Base-by-base conservation (phyloP, 2,113 vertebrate species). In the Burhinus bistriatus region DNA sequence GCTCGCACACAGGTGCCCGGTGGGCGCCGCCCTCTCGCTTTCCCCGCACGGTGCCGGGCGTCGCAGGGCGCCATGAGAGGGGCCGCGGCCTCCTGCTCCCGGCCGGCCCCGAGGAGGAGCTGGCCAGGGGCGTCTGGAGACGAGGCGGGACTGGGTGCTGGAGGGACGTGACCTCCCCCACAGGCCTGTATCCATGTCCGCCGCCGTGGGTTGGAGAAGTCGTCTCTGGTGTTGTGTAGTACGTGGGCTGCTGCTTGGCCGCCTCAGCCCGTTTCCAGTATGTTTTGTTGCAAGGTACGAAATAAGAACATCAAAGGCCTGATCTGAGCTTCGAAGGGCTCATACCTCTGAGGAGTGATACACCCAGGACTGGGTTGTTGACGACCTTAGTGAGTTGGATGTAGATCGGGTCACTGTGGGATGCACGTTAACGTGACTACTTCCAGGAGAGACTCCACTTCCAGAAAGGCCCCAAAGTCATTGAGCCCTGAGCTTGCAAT, bases 161-260 rank as follows among this genome's bases (percentile, higher is more conserved):
- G 6, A 9, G 44, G 23, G 32, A 9, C 20, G 1, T 5, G 34
- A 9, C 57, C 38, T 47, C 16, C 44, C 2, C 1, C 30, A 36
- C 29, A 17, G 62, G 55, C 26, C 40, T 2, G 4, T 7, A 3
- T 1, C 40, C 6, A 0, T 5, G 21, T 15, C 18, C 0, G 2
- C 45, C 22, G 9, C 0, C 6, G 62, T 0, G 9, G 15, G 5
- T 1, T 9, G 30, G 7, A 36, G 58, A 47, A 10, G 58, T 7
- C 3, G 1, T 7, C 32, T 44, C 23, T 26, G 52, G 11, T 16
- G 5, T 1, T 9, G 22, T 2, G 1, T 5, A 6, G 38, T 5
- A 2, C 9, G 0, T 4, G 45, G 30, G 26, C 25, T 36, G 80
- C n/a, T 22, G 4, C 54, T 10, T 3, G 51, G n/a, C 38, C 1